Conservation (phyloP, 2,113 vertebrate species). For the Takifugu flavidus region DNA sequence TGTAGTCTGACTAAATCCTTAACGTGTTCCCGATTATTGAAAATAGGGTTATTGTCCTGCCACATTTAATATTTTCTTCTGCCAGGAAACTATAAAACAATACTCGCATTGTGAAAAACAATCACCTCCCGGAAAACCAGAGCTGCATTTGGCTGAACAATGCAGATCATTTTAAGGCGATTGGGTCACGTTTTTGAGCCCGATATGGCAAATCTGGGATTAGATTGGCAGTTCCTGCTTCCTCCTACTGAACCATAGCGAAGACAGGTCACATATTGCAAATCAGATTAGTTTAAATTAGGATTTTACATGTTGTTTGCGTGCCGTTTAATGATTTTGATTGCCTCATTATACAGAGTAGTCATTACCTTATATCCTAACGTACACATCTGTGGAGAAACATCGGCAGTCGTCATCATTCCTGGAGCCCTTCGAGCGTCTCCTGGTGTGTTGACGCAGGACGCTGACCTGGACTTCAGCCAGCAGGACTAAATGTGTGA, state of each 20-base stretch:
- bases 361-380: too few relatives aligned
- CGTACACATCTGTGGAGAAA: too few relatives aligned
- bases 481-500: background rate
- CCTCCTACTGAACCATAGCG: background rate
- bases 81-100: conserved; percentile 45
- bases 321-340: too few relatives aligned
- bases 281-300: too few relatives aligned
- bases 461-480: background rate
- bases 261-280: background rate
- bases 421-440: too few relatives aligned
- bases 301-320: too few relatives aligned
- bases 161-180: conserved; percentile 35
- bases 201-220: conserved; percentile 46
- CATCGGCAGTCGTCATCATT: too few relatives aligned
- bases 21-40: conserved; percentile 31
- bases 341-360: too few relatives aligned
- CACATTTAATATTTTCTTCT: conserved; percentile 4
- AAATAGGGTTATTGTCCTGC: conserved; percentile 38
- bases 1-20: conserved; percentile 14
- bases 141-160: conserved; percentile 39
- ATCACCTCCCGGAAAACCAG: conserved; percentile 47
- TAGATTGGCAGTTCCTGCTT: conserved; percentile 17
- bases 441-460: too few relatives aligned
- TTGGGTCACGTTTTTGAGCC: conserved; percentile 37
- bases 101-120: conserved; percentile 46